A percentile compares a stretch with the other conserved stretches of the same genome.
Conservation (phyloP, 2,888 invertebrate genomes). For the Drosophila stalkeri region DNA sequence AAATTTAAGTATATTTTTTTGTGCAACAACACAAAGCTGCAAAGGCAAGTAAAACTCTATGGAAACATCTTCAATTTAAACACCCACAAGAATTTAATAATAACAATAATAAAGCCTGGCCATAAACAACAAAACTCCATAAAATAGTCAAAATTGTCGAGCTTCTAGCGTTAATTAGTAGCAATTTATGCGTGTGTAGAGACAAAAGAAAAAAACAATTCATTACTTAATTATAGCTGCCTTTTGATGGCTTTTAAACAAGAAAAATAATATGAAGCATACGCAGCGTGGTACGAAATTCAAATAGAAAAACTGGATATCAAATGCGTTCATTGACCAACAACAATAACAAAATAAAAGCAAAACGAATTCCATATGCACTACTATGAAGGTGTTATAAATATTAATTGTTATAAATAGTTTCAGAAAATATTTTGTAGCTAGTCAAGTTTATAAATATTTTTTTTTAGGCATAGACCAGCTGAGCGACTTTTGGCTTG, state of each 20-base stretch:
- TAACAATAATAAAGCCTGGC: conserved; percentile 1
- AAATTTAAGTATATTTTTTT: conserved; percentile 15
- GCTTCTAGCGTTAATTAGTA: conserved; percentile 43
- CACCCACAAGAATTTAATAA: conserved; percentile 38
- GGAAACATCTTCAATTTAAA: not conserved
- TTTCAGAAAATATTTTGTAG: not conserved
- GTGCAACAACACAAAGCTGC: not conserved
- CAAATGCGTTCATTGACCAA: conserved; percentile 78
- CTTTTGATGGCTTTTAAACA: conserved; percentile 50
- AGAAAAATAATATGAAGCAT: conserved; percentile 24
- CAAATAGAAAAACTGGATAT: conserved; percentile 49
- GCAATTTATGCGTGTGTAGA: conserved; percentile 53
- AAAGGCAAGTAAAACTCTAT: conserved; percentile 48
- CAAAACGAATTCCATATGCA: conserved; percentile 33
- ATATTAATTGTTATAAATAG: conserved; percentile 1
- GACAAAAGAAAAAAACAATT: conserved; percentile 44
- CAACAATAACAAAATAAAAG: conserved; percentile 32
- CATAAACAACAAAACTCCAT: conserved; percentile 25
- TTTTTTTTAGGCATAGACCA: not conserved
- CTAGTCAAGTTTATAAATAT: not conserved
- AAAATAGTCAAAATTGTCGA: conserved; percentile 12
- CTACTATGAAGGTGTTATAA: conserved; percentile 2
- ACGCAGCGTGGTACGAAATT: conserved; percentile 33
- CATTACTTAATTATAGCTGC: conserved; percentile 52
- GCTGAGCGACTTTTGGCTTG: not conserved